phyloP scores from a whole-genome alignment of 1,140 invertebrate genomes.

The Leguminivora glycinivorella region DNA sequence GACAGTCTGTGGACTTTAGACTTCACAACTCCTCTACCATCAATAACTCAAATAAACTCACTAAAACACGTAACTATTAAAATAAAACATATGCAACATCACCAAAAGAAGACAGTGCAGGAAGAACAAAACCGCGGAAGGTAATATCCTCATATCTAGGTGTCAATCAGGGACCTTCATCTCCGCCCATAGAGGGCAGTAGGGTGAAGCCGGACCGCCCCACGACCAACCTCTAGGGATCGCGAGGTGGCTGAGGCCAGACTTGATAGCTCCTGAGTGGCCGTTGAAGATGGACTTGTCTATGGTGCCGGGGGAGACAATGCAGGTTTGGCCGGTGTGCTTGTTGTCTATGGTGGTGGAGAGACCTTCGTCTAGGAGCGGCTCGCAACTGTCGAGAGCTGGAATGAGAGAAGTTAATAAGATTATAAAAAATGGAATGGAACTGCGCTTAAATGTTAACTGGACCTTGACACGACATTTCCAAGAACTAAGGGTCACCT shows the following conservation, averaged over 20 bases:
- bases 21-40: too few relatives aligned
- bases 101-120: conserved; percentile 47
- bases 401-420: conserved; percentile 37
- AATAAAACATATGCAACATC: conserved; percentile 39
- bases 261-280: conserved; percentile 81
- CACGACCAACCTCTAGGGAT: conserved; percentile 90
- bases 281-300: conserved; percentile 72
- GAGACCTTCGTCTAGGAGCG: conserved; percentile 59
- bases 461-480: too few relatives aligned
- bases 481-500: too few relatives aligned
- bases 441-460: too few relatives aligned
- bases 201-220: conserved; percentile 86
- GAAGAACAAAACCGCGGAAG: conserved; percentile 42
- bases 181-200: conserved; percentile 86
- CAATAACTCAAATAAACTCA: not conserved
- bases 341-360: conserved; percentile 56
- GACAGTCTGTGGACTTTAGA: too few relatives aligned
- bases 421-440: not conserved
- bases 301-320: conserved; percentile 54
- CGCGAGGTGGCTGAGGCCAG: conserved; percentile 86
- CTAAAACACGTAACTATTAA: conserved; percentile 18
- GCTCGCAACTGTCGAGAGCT: conserved; percentile 57
- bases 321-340: conserved; percentile 48
- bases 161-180: conserved; percentile 68
- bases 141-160: conserved; percentile 38